phyloP scores from a whole-genome alignment of 2,113 vertebrate species.

The Nanorana parkeri region DNA sequence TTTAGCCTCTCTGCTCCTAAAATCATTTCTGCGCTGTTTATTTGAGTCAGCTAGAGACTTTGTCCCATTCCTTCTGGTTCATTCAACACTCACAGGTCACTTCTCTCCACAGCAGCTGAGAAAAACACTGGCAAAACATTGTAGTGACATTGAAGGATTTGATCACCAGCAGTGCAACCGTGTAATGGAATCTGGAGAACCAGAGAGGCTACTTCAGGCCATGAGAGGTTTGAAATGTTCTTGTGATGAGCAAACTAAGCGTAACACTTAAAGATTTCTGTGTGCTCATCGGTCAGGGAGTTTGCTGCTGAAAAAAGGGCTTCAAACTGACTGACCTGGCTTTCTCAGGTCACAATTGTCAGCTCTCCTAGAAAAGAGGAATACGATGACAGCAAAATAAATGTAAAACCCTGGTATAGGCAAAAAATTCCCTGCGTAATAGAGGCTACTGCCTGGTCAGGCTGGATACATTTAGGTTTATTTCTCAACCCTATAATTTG shows the following conservation, averaged over 20 bases:
- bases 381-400: not conserved
- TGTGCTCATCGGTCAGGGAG: conserved; percentile 19
- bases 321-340: not conserved
- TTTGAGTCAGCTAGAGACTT: conserved; percentile 21
- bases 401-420: not conserved
- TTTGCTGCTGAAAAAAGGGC: conserved; percentile 17
- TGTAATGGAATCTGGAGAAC: conserved; percentile 47
- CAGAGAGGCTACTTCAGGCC: conserved; percentile 39
- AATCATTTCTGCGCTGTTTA: conserved; percentile 19
- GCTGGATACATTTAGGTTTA: no score
- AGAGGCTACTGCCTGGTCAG: no score
- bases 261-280: conserved; percentile 32
- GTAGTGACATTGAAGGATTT: conserved; percentile 44
- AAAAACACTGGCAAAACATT: conserved; percentile 34
- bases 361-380: not conserved
- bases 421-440: not conserved
- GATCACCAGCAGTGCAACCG: conserved; percentile 42
- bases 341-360: conserved; percentile 2
- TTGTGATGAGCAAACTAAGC: conserved; percentile 41
- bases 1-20: conserved; percentile 9
- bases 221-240: conserved; percentile 39
- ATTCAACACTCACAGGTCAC: conserved; percentile 52
- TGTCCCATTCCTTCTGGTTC: conserved; percentile 50
- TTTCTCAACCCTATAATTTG: no score
- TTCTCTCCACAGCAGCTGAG: conserved; percentile 23